A percentile compares a stretch with the other conserved stretches of the same genome.
Conservation (phyloP, 1,140 invertebrate genomes). For the Hylyphantes graminicola region DNA sequence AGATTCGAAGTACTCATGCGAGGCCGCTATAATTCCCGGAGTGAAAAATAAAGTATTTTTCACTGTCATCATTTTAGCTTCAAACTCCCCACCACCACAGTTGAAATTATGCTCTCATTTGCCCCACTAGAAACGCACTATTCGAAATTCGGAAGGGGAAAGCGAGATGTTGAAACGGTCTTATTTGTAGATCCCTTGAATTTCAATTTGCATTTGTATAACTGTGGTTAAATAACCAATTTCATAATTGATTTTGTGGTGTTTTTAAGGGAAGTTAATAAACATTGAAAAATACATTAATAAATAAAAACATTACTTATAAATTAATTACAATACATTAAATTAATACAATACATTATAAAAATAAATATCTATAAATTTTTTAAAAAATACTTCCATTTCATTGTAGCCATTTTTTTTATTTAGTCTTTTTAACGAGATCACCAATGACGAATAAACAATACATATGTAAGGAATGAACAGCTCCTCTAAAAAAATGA, state of each 20-base stretch:
- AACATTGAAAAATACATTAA: too few species aligned
- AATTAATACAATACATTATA: too few species aligned
- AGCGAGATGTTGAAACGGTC: neutral
- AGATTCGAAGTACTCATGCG: neutral
- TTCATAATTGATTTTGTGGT: neutral
- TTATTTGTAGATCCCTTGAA: conserved; percentile 5
- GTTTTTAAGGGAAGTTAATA: neutral
- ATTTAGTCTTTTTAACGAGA: too few species aligned
- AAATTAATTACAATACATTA: too few species aligned
- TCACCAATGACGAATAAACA: too few species aligned
- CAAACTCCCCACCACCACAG: conserved; percentile 7
- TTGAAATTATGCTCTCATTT: conserved; percentile 48
- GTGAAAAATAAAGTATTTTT: conserved; percentile 27
- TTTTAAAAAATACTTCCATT: too few species aligned
- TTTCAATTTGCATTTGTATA: neutral
- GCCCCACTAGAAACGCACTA: neutral
- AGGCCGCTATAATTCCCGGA: conserved; percentile 24
- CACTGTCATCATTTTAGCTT: conserved; percentile 45
- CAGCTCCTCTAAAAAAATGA: too few species aligned
- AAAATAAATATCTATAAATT: too few species aligned
- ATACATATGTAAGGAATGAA: too few species aligned
- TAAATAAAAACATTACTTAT: too few species aligned
- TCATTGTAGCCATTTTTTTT: too few species aligned
- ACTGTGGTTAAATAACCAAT: neutral
- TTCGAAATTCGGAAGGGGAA: neutral